Evolutionary conservation across 1,140 invertebrate genomes (phyloP).

Genomic region (Diploscapter pachys): DNA sequence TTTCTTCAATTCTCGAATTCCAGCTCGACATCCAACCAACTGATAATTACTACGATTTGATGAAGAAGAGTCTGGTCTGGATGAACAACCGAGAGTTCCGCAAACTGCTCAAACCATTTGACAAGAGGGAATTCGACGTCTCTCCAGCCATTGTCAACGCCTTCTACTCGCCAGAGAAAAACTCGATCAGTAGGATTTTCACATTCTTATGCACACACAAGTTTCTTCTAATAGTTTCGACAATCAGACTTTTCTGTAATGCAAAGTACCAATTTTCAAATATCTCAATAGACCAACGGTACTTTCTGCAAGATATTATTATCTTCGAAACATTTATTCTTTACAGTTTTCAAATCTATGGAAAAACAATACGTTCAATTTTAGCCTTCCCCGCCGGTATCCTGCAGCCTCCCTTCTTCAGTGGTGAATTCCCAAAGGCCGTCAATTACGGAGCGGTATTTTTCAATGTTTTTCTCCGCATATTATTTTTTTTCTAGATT

Average conservation of each 20-base stretch:
- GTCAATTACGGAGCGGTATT: conserved; percentile 33
- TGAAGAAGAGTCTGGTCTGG: conserved; percentile 61
- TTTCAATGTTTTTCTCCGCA: no score
- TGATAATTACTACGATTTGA: conserved; percentile 62
- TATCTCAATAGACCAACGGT: no score
- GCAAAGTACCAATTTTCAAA: no score
- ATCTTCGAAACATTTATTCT: no score
- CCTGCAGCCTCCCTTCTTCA: conserved; percentile 68
- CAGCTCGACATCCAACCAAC: conserved; percentile 50
- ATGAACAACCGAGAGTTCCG: conserved; percentile 63
- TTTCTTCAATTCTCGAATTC: conserved; percentile 20
- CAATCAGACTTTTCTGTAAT: no score
- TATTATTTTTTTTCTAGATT: conserved; percentile 59
- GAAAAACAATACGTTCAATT: conserved; percentile 39
- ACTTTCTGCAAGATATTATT: no score
- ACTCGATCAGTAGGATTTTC: conserved; percentile 67
- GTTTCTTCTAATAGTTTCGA: no score
- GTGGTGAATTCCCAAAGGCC: conserved; percentile 65
- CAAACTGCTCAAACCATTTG: conserved; percentile 60
- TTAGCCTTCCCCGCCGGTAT: conserved; percentile 69
- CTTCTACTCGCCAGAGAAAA: conserved; percentile 68
- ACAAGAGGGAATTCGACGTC: conserved; percentile 64
- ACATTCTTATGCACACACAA: no score
- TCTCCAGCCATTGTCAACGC: conserved; percentile 65
- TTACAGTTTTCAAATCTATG: no score